Percentiles rank a stretch among this genome's conserved stretches.
Conservation (phyloP, 2,797 vertebrate genomes). For the Sarcoramphus papa region DNA sequence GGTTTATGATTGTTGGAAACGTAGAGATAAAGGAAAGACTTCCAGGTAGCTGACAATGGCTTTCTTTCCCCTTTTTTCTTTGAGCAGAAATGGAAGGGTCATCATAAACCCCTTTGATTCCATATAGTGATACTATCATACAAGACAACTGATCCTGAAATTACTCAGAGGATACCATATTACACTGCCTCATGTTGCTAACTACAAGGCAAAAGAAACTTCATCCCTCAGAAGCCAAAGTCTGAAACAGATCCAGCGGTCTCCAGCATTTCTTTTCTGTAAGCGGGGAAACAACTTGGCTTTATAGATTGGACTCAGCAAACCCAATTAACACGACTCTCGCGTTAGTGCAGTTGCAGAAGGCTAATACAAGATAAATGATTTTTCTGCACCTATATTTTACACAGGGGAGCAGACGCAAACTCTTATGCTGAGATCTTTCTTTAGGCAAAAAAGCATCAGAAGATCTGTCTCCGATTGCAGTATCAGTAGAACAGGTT, state of each 20-base stretch:
- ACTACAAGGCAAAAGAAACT: not conserved
- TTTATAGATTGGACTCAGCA: not conserved
- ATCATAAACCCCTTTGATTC: not conserved
- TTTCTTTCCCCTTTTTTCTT: not conserved
- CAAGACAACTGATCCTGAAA: not conserved
- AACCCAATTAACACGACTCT: not conserved
- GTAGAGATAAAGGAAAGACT: not conserved
- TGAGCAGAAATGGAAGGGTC: not conserved
- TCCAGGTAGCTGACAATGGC: not conserved
- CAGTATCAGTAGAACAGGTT: not conserved
- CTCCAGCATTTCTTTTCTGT: not conserved
- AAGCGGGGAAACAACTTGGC: not conserved
- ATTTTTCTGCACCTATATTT: not conserved
- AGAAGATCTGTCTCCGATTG: not conserved
- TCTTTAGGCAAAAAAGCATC: not conserved
- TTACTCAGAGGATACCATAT: not conserved
- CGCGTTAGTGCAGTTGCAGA: not conserved
- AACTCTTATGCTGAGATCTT: not conserved
- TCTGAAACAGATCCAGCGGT: not conserved
- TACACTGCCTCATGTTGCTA: not conserved
- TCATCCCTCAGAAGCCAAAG: not conserved
- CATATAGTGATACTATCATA: not conserved
- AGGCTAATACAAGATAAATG: not conserved
- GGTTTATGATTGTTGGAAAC: not conserved
- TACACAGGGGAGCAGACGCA: rapidly evolving